Evolutionary conservation across 2,113 vertebrate genomes (phyloP).

Genomic region (Platichthys stellatus): DNA sequence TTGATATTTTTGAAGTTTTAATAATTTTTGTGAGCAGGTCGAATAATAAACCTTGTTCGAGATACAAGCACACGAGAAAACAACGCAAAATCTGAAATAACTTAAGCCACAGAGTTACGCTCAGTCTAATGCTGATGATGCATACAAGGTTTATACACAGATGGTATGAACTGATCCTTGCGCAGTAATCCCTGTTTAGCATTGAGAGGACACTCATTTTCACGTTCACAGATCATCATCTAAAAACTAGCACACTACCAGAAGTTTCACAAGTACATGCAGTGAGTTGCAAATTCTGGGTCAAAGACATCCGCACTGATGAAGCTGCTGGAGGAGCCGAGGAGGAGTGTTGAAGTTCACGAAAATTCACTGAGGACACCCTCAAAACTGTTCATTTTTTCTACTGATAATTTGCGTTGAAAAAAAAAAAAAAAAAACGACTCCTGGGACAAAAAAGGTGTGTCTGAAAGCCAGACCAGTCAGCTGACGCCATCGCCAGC

Average conservation of each 20-base stretch:
- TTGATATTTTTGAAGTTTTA: slow-evolving; percentile 58
- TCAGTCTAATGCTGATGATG: slow-evolving; percentile 62
- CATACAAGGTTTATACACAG: slow-evolving; percentile 59
- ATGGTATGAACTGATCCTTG: slow-evolving; percentile 56
- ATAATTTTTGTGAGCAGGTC: slow-evolving; percentile 56
- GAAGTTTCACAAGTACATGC: slow-evolving; percentile 84
- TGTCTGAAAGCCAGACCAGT: slow-evolving; percentile 63
- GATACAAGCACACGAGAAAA: slow-evolving; percentile 65
- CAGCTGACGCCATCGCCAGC: slow-evolving; percentile 32
- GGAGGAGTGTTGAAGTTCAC: slow-evolving; percentile 77
- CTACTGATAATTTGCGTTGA: slow-evolving; percentile 69
- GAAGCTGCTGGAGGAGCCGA: slow-evolving; percentile 77
- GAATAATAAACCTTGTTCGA: slow-evolving; percentile 48
- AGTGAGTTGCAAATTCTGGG: slow-evolving; percentile 79
- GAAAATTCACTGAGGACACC: slow-evolving; percentile 65
- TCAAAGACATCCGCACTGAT: slow-evolving; percentile 78
- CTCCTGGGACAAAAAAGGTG: slow-evolving; percentile 63
- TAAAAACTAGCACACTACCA: slow-evolving; percentile 81
- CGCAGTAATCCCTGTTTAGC: slow-evolving; percentile 72
- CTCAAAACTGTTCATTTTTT: slow-evolving; percentile 71
- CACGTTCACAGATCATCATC: slow-evolving; percentile 79
- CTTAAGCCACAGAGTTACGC: slow-evolving; percentile 55
- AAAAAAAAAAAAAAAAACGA: slow-evolving; percentile 58
- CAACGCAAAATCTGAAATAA: slow-evolving; percentile 46
- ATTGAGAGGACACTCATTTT: slow-evolving; percentile 76